A percentile compares a stretch with the other conserved stretches of the same genome.
Evolutionary conservation across 2,113 vertebrate genomes (phyloP).

Genomic region (Macquaria ambigua): DNA sequence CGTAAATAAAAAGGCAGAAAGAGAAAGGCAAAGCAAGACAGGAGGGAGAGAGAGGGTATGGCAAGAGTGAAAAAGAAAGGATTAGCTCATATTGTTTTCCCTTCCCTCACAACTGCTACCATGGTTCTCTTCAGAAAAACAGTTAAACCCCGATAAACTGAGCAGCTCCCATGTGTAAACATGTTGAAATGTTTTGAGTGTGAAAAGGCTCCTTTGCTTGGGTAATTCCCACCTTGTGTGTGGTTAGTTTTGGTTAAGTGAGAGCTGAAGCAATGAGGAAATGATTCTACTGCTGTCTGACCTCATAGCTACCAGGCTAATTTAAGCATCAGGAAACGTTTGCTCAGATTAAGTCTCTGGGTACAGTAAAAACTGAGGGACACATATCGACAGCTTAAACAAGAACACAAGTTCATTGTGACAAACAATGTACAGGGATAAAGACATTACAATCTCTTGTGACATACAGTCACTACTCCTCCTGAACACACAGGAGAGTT

Average conservation of each 20-base stretch:
- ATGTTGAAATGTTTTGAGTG: neutral
- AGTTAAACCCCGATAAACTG: accelerated
- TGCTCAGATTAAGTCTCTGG: too few species aligned
- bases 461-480: neutral
- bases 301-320: neutral
- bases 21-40: neutral
- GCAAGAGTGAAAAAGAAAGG: neutral
- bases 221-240: neutral
- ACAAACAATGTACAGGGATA: neutral
- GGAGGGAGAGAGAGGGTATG: accelerated
- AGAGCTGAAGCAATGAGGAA: slow-evolving; percentile 59
- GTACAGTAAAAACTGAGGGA: neutral
- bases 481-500: too few species aligned
- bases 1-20: neutral
- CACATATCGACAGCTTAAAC: neutral
- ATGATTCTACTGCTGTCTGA: slow-evolving; percentile 23
- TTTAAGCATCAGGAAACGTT: slow-evolving; percentile 37
- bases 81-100: too few species aligned
- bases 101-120: neutral
- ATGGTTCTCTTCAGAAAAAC: neutral
- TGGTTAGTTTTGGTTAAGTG: neutral
- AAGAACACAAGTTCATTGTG: neutral
- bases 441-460: neutral
- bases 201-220: neutral
- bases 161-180: neutral